Evolutionary conservation across 1,140 invertebrate species (phyloP).

Genomic region (Drosophila seguyi): DNA sequence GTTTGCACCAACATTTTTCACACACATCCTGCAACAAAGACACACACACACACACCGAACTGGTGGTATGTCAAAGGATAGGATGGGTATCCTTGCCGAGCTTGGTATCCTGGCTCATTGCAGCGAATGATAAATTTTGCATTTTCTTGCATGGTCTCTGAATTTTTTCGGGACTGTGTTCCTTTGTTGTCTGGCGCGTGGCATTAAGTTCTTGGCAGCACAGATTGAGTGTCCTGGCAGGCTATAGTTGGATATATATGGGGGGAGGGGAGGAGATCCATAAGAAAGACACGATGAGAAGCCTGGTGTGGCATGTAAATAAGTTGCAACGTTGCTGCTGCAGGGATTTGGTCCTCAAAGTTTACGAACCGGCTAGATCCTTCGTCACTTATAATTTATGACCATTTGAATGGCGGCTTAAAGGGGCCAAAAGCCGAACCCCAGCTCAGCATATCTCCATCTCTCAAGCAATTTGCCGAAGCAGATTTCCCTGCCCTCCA

Average conservation of each 20-base stretch:
- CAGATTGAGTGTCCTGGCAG: constrained; percentile 59
- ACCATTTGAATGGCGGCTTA: constrained; percentile 53
- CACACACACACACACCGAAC: constrained; percentile 3
- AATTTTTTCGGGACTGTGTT: constrained; percentile 29
- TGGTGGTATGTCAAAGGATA: constrained; percentile 20
- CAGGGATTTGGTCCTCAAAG: constrained; percentile 59
- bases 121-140: constrained; percentile 48
- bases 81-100: constrained; percentile 3
- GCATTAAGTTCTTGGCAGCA: constrained; percentile 63
- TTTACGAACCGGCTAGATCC: constrained; percentile 55
- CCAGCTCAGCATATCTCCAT: constrained; percentile 13
- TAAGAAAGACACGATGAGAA: not conserved
- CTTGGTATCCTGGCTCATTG: constrained; percentile 34
- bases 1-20: constrained; percentile 32
- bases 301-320: constrained; percentile 45
- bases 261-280: no score
- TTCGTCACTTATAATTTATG: constrained; percentile 77
- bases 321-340: constrained; percentile 43
- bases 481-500: constrained; percentile 18
- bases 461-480: constrained; percentile 34
- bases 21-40: constrained; percentile 13
- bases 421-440: constrained; percentile 3
- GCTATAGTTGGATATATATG: constrained; percentile 3
- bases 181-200: constrained; percentile 75
- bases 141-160: constrained; percentile 26